These are phyloP conservation scores for Sorex araneus DNA, from an alignment of 2,113 vertebrate genomes.

Conservation along the genomic window DNA sequence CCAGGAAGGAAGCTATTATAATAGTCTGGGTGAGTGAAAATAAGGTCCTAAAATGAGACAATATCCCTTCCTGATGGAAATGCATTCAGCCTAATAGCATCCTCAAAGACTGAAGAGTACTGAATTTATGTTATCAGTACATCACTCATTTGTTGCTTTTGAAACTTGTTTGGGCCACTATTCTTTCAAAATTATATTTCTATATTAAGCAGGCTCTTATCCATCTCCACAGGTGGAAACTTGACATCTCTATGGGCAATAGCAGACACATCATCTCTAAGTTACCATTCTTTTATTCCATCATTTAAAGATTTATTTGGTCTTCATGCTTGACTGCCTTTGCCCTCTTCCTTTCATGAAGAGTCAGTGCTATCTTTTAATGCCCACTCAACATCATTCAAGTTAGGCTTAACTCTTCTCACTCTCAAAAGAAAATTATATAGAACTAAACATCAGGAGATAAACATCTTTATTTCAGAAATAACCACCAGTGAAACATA, in stretches of 20 bases:
- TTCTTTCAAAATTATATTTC: constrained; percentile 75
- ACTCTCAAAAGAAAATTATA: constrained; percentile 63
- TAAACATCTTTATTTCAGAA: constrained; percentile 28
- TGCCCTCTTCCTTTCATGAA: constrained; percentile 67
- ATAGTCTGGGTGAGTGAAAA: constrained; percentile 32
- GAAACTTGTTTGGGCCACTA: constrained; percentile 44
- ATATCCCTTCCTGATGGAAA: constrained; percentile 50
- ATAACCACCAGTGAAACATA: constrained; percentile 3
- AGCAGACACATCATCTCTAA: constrained; percentile 74
- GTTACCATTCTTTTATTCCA: constrained; percentile 75
- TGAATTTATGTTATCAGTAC: constrained; percentile 48
- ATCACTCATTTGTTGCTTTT: constrained; percentile 69
- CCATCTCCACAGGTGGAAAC: constrained; percentile 66
- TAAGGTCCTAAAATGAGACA: constrained; percentile 17
- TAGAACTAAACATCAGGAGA: constrained; percentile 60
- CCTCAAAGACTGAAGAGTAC: constrained; percentile 42
- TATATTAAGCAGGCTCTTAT: constrained; percentile 71
- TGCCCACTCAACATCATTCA: constrained; percentile 51
- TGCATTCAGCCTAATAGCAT: constrained; percentile 31
- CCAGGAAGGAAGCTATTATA: neutral
- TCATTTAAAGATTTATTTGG: constrained; percentile 80
- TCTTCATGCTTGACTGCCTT: constrained; percentile 60
- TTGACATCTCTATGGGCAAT: constrained; percentile 75
- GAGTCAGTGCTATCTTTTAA: constrained; percentile 62
- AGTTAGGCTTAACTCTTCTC: constrained; percentile 55